These are phyloP conservation scores for Eupithecia tripunctaria DNA, from an alignment of 2,888 invertebrate species.

Conservation along the genomic window DNA sequence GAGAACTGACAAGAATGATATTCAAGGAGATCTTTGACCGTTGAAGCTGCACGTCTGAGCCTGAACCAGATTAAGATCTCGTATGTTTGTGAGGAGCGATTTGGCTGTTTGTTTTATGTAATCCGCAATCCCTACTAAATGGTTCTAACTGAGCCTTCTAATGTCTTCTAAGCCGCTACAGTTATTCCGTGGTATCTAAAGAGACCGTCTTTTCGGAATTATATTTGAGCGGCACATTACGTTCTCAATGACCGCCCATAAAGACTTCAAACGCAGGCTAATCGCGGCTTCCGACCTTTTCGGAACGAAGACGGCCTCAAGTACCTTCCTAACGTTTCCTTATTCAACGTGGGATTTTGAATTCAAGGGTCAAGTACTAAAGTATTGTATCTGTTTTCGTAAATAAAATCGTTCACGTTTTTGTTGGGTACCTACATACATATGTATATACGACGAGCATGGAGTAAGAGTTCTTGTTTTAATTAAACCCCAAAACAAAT, in stretches of 20 bases:
- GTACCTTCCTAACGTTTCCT: slow-evolving; percentile 71
- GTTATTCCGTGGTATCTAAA: slow-evolving; percentile 49
- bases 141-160: neutral
- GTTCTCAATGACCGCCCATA: slow-evolving; percentile 78
- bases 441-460: neutral
- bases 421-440: too few species aligned
- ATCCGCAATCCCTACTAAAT: neutral
- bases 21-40: neutral
- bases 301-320: slow-evolving; percentile 68
- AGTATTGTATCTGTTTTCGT: slow-evolving; percentile 11
- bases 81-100: neutral
- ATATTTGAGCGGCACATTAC: slow-evolving; percentile 79
- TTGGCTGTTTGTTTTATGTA: neutral
- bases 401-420: neutral
- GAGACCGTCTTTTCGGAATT: slow-evolving; percentile 73
- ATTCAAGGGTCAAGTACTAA: slow-evolving; percentile 57
- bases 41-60: neutral
- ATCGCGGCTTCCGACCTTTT: slow-evolving; percentile 82
- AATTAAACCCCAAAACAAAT: neutral
- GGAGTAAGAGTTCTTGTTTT: neutral
- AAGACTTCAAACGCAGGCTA: slow-evolving; percentile 82
- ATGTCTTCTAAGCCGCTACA: neutral
- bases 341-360: slow-evolving; percentile 60
- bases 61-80: neutral
- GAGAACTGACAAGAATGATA: neutral